Evolutionary conservation across 2,113 vertebrate species (phyloP).

Genomic region (Clarias magur): DNA sequence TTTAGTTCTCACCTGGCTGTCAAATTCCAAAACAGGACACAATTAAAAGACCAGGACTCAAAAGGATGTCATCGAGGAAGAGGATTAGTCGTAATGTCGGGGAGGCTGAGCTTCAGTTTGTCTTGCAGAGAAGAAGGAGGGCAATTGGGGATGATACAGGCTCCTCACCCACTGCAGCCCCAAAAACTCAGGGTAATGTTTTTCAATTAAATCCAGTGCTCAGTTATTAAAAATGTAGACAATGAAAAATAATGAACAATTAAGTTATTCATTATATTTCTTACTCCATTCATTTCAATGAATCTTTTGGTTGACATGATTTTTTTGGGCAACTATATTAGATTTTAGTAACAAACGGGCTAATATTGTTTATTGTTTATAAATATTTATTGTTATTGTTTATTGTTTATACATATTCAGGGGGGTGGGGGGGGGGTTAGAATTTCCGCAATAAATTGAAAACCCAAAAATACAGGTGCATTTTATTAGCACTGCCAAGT

Average conservation of each 20-base stretch:
- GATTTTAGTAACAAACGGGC: no score
- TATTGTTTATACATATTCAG: no score
- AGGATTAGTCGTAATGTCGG: slow-evolving; percentile 55
- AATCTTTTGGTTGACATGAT: background rate
- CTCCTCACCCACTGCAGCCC: background rate
- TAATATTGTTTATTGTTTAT: no score
- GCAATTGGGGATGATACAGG: slow-evolving; percentile 63
- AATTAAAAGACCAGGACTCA: slow-evolving; percentile 52
- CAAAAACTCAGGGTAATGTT: slow-evolving; percentile 55
- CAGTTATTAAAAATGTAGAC: background rate
- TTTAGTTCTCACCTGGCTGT: background rate
- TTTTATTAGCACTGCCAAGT: background rate
- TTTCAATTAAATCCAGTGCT: background rate
- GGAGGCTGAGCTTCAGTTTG: slow-evolving; percentile 70
- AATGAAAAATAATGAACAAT: background rate
- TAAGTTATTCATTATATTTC: background rate
- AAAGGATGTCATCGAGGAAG: slow-evolving; percentile 51
- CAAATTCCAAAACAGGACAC: slow-evolving; percentile 53
- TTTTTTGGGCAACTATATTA: background rate
- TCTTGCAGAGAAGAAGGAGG: slow-evolving; percentile 76
- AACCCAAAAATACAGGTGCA: background rate
- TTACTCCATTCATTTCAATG: background rate
- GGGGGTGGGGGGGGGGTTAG: no score
- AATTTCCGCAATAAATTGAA: background rate
- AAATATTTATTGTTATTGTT: no score